Conservation (phyloP, 1,140 invertebrate genomes). For the Hycleus cichorii region DNA sequence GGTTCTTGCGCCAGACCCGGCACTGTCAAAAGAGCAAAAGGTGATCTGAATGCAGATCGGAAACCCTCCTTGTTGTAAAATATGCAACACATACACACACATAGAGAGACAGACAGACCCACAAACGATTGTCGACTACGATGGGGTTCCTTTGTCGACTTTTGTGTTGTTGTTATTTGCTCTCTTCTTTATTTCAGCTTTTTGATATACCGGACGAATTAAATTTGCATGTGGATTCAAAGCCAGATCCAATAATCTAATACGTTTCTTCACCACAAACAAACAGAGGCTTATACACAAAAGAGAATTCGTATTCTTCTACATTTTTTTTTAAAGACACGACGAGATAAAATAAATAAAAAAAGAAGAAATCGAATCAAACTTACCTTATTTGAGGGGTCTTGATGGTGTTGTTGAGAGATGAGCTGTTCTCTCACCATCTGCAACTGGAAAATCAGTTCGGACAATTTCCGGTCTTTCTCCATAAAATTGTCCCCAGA, state of each 20-base stretch:
- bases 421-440: constrained; percentile 69
- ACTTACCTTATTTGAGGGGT: constrained; percentile 17
- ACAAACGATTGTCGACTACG: constrained; percentile 15
- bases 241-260: too few relatives aligned
- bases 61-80: constrained; percentile 16
- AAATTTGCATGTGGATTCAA: constrained; percentile 19
- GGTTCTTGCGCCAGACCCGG: not conserved
- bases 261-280: too few relatives aligned
- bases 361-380: not conserved
- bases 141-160: constrained; percentile 18
- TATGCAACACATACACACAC: constrained; percentile 23
- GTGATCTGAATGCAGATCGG: constrained; percentile 23
- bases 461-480: constrained; percentile 69
- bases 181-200: constrained; percentile 15
- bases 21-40: constrained; percentile 24
- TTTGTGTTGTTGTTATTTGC: constrained; percentile 17
- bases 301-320: too few relatives aligned
- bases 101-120: not conserved
- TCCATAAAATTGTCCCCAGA: constrained; percentile 62
- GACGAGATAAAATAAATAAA: not conserved
- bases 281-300: too few relatives aligned
- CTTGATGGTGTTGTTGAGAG: constrained; percentile 45
- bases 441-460: constrained; percentile 77
- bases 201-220: constrained; percentile 25
- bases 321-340: too few relatives aligned